phyloP scores from a whole-genome alignment of 2,797 vertebrate species.

The Trematomus bernacchii region DNA sequence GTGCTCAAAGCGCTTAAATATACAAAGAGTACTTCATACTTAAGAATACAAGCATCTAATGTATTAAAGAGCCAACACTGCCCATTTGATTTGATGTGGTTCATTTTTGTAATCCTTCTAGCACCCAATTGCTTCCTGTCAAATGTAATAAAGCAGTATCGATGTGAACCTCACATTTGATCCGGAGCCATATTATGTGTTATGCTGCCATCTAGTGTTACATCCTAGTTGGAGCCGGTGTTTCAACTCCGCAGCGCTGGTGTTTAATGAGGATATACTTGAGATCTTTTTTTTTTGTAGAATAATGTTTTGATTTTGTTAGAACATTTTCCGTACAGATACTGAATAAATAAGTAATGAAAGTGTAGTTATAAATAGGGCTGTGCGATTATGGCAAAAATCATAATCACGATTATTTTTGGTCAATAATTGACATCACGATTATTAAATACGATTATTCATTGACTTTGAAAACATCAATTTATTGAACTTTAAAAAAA shows the following conservation, averaged over 20 bases:
- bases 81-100: slow-evolving; percentile 4
- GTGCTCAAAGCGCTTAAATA: no score
- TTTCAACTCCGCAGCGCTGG: not conserved
- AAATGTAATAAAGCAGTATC: slow-evolving; percentile 36
- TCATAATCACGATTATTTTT: no score
- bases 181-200: slow-evolving; percentile 13
- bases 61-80: not conserved
- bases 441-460: no score
- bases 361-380: no score
- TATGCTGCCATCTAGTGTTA: slow-evolving; percentile 74
- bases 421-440: no score
- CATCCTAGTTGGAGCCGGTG: not conserved
- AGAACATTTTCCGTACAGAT: not conserved
- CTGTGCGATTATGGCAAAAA: no score
- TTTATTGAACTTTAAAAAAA: no score
- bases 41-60: not conserved
- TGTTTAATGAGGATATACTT: not conserved
- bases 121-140: slow-evolving; percentile 41
- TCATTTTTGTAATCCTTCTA: slow-evolving; percentile 31
- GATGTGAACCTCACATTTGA: not conserved
- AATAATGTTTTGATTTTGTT: not conserved
- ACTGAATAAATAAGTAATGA: no score
- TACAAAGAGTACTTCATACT: no score
- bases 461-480: no score
- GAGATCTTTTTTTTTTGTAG: not conserved